Evolutionary conservation across 2,888 invertebrate species (phyloP).

Genomic region (Bugulina stolonifera): DNA sequence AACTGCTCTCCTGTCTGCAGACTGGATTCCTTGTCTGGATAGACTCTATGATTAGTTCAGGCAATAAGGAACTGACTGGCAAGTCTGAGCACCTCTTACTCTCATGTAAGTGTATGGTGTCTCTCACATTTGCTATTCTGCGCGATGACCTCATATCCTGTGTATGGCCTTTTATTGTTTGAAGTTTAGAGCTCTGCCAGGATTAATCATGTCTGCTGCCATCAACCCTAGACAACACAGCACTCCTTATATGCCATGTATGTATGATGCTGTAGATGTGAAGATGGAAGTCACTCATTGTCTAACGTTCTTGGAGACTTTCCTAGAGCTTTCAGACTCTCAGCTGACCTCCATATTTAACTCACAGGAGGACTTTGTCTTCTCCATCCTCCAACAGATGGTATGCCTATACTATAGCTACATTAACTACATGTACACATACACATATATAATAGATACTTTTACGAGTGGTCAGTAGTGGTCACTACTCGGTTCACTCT

Average conservation of each 20-base stretch:
- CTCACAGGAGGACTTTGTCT: neutral
- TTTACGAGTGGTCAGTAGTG: too few species aligned
- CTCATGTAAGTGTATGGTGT: neutral
- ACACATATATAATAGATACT: too few species aligned
- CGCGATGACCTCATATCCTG: too few species aligned
- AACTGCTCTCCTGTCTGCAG: conserved; percentile 47
- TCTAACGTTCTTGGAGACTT: neutral
- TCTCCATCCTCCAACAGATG: conserved; percentile 5
- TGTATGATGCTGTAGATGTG: neutral
- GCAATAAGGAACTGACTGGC: neutral
- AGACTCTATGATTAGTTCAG: conserved; percentile 37
- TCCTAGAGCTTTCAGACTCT: neutral
- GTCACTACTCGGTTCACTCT: too few species aligned
- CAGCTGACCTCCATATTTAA: neutral
- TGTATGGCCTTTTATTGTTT: too few species aligned
- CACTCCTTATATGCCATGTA: too few species aligned
- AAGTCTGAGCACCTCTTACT: neutral
- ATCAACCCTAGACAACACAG: too few species aligned
- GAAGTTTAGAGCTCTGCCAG: too few species aligned
- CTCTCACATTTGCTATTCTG: too few species aligned
- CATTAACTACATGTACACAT: too few species aligned
- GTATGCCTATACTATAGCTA: too few species aligned
- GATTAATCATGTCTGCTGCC: too few species aligned
- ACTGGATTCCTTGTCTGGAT: conserved; percentile 47
- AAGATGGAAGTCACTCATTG: neutral